These are phyloP conservation scores for Limnephilus auricula DNA, from an alignment of 2,888 invertebrate genomes.

Conservation along the genomic window DNA sequence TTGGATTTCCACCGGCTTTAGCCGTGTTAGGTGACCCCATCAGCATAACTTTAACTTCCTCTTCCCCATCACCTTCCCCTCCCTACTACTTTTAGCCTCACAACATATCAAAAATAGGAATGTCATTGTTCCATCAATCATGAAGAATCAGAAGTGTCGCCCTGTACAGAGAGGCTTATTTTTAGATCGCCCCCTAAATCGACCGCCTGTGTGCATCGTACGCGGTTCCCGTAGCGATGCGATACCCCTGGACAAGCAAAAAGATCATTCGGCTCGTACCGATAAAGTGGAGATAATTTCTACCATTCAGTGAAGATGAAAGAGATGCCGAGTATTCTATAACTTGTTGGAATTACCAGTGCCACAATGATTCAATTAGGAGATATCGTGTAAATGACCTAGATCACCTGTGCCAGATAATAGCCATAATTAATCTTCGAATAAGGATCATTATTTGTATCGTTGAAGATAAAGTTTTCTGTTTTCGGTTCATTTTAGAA, in stretches of 20 bases:
- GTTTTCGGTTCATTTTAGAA: background rate
- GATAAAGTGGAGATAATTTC: conserved; percentile 43
- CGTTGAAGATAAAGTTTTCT: background rate
- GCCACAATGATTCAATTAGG: background rate
- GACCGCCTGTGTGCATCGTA: background rate
- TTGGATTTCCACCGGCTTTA: too few relatives aligned
- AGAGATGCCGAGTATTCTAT: background rate
- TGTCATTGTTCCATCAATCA: too few relatives aligned
- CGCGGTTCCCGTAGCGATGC: background rate
- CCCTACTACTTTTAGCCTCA: too few relatives aligned
- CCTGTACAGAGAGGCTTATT: too few relatives aligned
- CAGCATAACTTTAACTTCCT: too few relatives aligned
- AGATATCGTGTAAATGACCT: background rate
- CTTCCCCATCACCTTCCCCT: too few relatives aligned
- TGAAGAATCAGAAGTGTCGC: too few relatives aligned
- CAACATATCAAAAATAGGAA: too few relatives aligned
- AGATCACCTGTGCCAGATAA: background rate
- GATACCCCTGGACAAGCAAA: background rate
- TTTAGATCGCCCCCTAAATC: background rate
- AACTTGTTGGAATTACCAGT: background rate
- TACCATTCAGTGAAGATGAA: conserved; percentile 36
- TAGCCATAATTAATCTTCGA: background rate
- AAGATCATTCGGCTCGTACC: conserved; percentile 5
- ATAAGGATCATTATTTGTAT: background rate
- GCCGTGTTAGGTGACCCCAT: background rate